Base-by-base conservation (phyloP, 2,888 invertebrate species). In the Dolomedes plantarius region DNA sequence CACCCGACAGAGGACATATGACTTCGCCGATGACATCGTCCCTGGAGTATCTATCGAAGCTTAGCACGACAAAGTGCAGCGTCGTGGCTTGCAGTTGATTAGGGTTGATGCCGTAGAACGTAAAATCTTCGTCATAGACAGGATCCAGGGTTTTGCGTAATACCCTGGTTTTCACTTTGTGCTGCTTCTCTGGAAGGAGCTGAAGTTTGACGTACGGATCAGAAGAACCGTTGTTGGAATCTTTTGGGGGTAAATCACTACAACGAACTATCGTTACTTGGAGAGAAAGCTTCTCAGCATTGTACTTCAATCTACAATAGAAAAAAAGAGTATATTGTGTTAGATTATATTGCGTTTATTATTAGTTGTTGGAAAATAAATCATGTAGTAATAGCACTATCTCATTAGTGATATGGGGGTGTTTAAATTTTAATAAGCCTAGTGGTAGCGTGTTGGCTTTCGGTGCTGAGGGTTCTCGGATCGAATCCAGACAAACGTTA, bases 161-260 rank as follows among this genome's bases (percentile, higher is more conserved):
- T 9, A 99, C 98, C 82, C 98, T 94, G 87, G 98, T 98, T 92
- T 98, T 98, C 79, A 98, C 98, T 92, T 98, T 97, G 91, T 98
- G 98, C 91, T 97, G 97, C 91, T 98, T 98, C 90, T 99, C 99
- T 0, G 99, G 99, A 89, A 99, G 93, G 50, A 99, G 93, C 91
- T 98, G 99, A 80, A 99, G 94, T 92, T 99, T 99, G 46, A 99
- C 98, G 92, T 99, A 99, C 0, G 99, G 99, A 93, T 99, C 99
- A 90, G 95, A 95, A 9, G 96, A 96, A 0, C 95, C 95, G 9
- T 95, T 93, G 89, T 94, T 94, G 0, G 95, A 94, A 91, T 96
- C 96, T 90, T 96, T 95, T 0, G 95, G 95, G 0, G 98, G 98
- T 69, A 98, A 92, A 50, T 96, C 96, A 89, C 95, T 94, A 92